Conservation (phyloP, 2,113 vertebrate species). For the Bombycilla garrulus region DNA sequence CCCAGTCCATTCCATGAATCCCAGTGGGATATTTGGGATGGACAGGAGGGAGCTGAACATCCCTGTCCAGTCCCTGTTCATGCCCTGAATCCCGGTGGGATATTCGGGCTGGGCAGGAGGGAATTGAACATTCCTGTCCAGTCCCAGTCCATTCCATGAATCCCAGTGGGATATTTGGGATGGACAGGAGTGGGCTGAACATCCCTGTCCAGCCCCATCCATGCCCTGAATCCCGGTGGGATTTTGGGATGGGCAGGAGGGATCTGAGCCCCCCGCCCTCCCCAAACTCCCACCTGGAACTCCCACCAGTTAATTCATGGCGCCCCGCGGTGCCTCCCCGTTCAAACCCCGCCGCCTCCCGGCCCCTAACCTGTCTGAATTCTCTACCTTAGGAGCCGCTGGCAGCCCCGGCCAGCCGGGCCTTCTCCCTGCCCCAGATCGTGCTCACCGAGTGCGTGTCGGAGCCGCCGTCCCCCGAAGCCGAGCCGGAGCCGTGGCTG, state of each 20-base stretch:
- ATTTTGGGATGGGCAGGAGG: background rate
- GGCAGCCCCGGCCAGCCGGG: slow-evolving; percentile 31
- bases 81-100: background rate
- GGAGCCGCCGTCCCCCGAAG: slow-evolving; percentile 64
- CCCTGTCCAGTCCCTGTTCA: background rate
- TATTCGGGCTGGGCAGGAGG: background rate
- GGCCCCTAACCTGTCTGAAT: slow-evolving; percentile 52
- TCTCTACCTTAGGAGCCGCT: slow-evolving; percentile 44
- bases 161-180: rapidly evolving
- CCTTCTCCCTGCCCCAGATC: slow-evolving; percentile 81
- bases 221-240: rapidly evolving
- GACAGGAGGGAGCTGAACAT: background rate
- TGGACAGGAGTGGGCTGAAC: background rate
- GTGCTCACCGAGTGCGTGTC: slow-evolving; percentile 81
- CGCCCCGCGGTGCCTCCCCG: background rate
- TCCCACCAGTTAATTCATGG: rapidly evolving
- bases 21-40: background rate
- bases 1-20: rapidly evolving
- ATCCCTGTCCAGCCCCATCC: background rate
- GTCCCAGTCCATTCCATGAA: rapidly evolving
- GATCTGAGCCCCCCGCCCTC: background rate
- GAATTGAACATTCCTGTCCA: rapidly evolving
- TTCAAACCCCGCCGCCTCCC: background rate
- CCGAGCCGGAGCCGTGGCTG: background rate
- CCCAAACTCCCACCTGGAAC: rapidly evolving